Evolutionary conservation across 2,888 invertebrate genomes (phyloP).

Genomic region (Nezara viridula): DNA sequence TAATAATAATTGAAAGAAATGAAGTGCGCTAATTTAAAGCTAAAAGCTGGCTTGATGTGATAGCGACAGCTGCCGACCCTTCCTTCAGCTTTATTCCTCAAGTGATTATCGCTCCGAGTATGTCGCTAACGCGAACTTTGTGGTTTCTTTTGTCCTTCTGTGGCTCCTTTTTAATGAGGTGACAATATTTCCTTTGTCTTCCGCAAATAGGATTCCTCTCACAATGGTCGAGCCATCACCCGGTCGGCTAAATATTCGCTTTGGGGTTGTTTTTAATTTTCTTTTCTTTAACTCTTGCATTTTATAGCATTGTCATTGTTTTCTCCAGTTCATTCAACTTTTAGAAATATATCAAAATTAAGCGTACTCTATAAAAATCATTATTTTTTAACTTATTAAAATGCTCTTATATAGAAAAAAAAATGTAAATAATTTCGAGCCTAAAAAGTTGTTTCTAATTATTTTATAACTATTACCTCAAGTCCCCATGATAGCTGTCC

Average conservation of each 20-base stretch:
- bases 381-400: too few relatives aligned
- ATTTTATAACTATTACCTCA: too few relatives aligned
- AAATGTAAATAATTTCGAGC: too few relatives aligned
- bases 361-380: too few relatives aligned
- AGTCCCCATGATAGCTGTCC: too few relatives aligned
- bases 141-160: neutral
- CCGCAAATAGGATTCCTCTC: neutral
- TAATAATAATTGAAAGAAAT: too few relatives aligned
- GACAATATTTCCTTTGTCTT: slow-evolving; percentile 4
- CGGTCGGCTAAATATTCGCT: neutral
- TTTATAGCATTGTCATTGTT: neutral
- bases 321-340: neutral
- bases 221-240: neutral
- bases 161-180: neutral
- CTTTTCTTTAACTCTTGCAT: neutral
- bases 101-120: neutral
- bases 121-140: neutral
- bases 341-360: neutral
- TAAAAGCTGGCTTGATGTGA: too few relatives aligned
- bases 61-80: too few relatives aligned
- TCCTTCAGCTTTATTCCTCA: too few relatives aligned
- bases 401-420: too few relatives aligned
- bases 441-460: too few relatives aligned
- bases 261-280: neutral
- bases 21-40: neutral